A percentile compares a stretch with the other conserved stretches of the same genome.
Evolutionary conservation across 30 jellyfish, hydroid and myxozoan species (phyloP).

Genomic region (Turritopsis rubra): DNA sequence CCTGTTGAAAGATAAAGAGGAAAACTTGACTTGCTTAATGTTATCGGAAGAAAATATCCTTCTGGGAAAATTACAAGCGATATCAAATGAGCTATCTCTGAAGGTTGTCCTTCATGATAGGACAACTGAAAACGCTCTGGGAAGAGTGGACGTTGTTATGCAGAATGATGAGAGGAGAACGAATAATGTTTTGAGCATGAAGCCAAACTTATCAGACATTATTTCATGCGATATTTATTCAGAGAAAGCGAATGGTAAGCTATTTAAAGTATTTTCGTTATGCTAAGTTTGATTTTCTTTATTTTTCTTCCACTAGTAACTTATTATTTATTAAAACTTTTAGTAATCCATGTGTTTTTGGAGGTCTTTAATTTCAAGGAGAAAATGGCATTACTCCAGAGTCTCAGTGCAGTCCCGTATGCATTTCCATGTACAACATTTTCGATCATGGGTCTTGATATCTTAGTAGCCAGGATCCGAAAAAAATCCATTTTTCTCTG

Average conservation of each 20-base stretch:
- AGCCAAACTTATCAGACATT: neutral
- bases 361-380: too few species aligned
- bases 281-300: too few species aligned
- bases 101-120: neutral
- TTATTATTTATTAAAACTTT: too few species aligned
- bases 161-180: neutral
- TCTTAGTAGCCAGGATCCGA: too few species aligned
- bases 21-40: neutral
- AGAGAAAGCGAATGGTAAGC: neutral
- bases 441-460: too few species aligned
- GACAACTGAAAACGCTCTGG: neutral
- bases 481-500: too few species aligned
- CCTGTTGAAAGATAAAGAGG: neutral
- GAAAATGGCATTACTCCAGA: too few species aligned
- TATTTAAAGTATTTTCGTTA: too few species aligned
- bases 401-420: too few species aligned
- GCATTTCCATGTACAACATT: too few species aligned
- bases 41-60: neutral
- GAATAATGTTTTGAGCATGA: neutral
- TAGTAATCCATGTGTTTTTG: too few species aligned
- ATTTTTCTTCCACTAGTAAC: too few species aligned
- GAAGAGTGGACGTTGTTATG: neutral
- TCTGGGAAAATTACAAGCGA: neutral
- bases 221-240: neutral
- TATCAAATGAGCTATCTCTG: neutral